These are phyloP conservation scores for Spatula clypeata DNA, from an alignment of 2,797 vertebrate species.

Conservation along the genomic window DNA sequence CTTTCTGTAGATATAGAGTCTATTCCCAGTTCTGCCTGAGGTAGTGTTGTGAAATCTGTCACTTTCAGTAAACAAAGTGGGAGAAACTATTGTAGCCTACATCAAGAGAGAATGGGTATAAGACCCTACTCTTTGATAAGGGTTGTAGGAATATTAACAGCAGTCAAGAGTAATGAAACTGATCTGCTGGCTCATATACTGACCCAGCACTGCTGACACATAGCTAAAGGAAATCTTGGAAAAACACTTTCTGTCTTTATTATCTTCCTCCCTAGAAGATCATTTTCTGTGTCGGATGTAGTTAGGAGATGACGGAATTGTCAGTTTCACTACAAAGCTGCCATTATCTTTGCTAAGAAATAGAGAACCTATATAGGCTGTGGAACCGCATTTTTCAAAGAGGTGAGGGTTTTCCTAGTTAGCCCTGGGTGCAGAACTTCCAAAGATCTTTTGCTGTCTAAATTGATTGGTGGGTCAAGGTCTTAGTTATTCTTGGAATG, in stretches of 20 bases:
- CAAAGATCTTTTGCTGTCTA: not conserved
- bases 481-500: not conserved
- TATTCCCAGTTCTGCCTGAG: not conserved
- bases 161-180: not conserved
- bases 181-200: not conserved
- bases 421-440: not conserved
- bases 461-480: not conserved
- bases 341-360: not conserved
- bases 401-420: not conserved
- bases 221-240: not conserved
- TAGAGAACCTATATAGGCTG: not conserved
- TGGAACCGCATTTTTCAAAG: not conserved
- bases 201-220: not conserved
- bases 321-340: not conserved
- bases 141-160: not conserved
- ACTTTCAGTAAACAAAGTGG: not conserved
- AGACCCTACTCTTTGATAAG: not conserved
- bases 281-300: not conserved
- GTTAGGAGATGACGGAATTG: not conserved
- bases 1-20: not conserved
- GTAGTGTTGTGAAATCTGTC: not conserved
- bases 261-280: not conserved
- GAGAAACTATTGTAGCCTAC: not conserved
- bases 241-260: not conserved
- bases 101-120: not conserved